A percentile compares a stretch with the other conserved stretches of the same genome.
Evolutionary conservation across 2,113 vertebrate genomes (phyloP).

Genomic region (Apus apus): DNA sequence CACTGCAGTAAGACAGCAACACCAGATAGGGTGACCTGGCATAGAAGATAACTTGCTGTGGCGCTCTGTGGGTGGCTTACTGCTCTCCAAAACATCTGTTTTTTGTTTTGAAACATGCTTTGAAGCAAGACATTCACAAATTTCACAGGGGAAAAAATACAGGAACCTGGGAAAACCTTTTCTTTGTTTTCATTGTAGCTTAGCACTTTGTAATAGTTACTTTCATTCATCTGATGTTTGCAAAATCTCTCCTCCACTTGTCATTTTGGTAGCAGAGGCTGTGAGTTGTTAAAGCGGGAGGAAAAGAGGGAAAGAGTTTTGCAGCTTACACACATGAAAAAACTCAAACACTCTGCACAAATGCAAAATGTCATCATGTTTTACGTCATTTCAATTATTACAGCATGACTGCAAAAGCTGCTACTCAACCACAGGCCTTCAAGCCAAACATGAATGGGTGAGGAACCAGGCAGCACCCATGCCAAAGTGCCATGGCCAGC

Average conservation of each 20-base stretch:
- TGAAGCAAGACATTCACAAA: not conserved
- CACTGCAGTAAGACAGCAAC: not conserved
- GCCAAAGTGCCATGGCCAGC: fast-evolving
- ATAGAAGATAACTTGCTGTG: not conserved
- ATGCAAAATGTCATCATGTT: not conserved
- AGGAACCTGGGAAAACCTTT: not conserved
- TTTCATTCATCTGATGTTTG: not conserved
- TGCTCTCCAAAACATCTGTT: conserved; percentile 8
- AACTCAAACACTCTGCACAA: not conserved
- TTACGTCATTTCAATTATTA: not conserved
- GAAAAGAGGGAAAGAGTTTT: not conserved
- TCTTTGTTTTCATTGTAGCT: not conserved
- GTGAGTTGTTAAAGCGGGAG: not conserved
- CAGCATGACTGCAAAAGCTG: not conserved
- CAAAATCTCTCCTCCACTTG: not conserved
- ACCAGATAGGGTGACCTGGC: not conserved
- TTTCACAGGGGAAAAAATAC: not conserved
- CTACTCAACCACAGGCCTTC: not conserved
- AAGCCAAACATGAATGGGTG: fast-evolving
- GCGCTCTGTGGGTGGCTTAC: conserved; percentile 20
- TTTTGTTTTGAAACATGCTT: not conserved
- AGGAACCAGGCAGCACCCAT: fast-evolving
- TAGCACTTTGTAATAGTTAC: not conserved
- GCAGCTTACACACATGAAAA: not conserved
- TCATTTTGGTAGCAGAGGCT: not conserved